These are phyloP conservation scores for Tolmerus cingulatus DNA, from an alignment of 2,888 invertebrate genomes.

Conservation along the genomic window DNA sequence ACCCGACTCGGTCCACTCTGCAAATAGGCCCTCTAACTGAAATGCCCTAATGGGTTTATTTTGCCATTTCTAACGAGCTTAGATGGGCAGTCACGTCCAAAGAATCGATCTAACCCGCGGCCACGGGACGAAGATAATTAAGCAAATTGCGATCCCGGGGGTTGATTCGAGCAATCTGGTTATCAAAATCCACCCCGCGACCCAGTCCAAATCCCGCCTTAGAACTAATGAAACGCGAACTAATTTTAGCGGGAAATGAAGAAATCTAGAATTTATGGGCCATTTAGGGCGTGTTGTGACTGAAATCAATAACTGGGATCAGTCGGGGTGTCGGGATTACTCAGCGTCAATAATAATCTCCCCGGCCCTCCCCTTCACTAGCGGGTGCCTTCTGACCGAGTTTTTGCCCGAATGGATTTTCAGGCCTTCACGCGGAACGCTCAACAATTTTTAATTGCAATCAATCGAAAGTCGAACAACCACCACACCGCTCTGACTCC, in stretches of 20 bases:
- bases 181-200: neutral
- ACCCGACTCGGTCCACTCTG: neutral
- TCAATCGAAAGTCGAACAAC: neutral
- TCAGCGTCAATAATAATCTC: neutral
- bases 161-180: neutral
- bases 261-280: constrained; percentile 11
- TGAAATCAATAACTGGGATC: neutral
- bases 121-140: constrained; percentile 46
- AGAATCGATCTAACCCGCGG: constrained; percentile 26
- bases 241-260: constrained; percentile 6
- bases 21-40: neutral
- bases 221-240: constrained; percentile 23
- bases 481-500: neutral
- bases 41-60: neutral
- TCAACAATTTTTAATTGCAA: neutral
- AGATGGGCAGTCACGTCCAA: constrained; percentile 21
- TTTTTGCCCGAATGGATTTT: neutral
- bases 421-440: neutral
- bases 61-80: neutral
- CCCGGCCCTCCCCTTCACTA: neutral
- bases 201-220: neutral
- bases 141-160: constrained; percentile 43
- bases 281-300: neutral
- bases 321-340: constrained; percentile 1
- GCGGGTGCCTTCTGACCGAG: neutral